Evolutionary conservation across 2,888 invertebrate species (phyloP).

Genomic region (Linnaemya vulpina): DNA sequence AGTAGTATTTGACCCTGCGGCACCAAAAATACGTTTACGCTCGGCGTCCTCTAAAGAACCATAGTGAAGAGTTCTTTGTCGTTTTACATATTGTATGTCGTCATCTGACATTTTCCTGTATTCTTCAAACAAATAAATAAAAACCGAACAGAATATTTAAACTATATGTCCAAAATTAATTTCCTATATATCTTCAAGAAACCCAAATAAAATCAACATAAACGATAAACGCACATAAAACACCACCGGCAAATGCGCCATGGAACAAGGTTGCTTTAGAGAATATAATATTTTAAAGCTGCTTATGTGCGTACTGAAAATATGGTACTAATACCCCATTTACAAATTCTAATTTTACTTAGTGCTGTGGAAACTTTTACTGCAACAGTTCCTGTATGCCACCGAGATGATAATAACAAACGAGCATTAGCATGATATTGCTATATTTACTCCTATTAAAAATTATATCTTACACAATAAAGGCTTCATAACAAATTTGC

Average conservation of each 20-base stretch:
- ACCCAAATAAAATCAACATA: slow-evolving; percentile 56
- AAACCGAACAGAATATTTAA: slow-evolving; percentile 25
- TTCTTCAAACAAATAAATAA: slow-evolving; percentile 35
- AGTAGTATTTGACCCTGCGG: slow-evolving; percentile 57
- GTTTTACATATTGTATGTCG: slow-evolving; percentile 89
- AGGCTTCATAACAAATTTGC: no score
- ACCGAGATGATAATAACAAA: no score
- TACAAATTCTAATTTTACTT: no score
- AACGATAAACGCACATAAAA: slow-evolving; percentile 62
- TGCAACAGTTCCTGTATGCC: no score
- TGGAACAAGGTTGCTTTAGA: not conserved
- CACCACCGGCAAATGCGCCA: slow-evolving; percentile 37
- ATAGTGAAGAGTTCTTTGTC: slow-evolving; percentile 91
- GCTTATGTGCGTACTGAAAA: not conserved
- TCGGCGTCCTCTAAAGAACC: slow-evolving; percentile 95
- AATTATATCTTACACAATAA: no score
- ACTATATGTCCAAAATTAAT: slow-evolving; percentile 21
- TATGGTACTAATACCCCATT: not conserved
- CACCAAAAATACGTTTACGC: slow-evolving; percentile 85
- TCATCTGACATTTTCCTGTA: slow-evolving; percentile 89
- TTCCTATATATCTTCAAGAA: slow-evolving; percentile 2
- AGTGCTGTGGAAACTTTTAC: no score
- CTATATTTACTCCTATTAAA: no score
- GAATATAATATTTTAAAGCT: not conserved
- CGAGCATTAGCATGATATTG: no score